A percentile compares a stretch with the other conserved stretches of the same genome.
Conservation (phyloP, 2,888 invertebrate genomes). For the Drosophila mettleri region DNA sequence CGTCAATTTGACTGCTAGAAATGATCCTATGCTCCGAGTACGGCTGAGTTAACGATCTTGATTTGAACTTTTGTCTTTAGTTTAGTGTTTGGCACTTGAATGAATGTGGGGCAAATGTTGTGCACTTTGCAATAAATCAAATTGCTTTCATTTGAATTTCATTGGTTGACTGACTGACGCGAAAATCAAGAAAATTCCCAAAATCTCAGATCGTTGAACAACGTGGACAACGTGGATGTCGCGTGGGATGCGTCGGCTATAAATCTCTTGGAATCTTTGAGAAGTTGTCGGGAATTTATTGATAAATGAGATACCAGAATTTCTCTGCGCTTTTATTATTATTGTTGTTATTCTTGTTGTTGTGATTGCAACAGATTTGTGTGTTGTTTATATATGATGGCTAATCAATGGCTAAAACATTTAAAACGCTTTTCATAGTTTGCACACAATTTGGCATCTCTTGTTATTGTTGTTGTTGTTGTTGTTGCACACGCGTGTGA, state of each 20-base stretch:
- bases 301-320: constrained; percentile 32
- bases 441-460: constrained; percentile 49
- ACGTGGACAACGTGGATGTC: constrained; percentile 45
- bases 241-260: constrained; percentile 70
- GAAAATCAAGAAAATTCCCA: constrained; percentile 35
- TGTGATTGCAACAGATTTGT: constrained; percentile 49
- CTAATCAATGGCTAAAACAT: constrained; percentile 60
- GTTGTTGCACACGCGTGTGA: constrained; percentile 66
- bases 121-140: constrained; percentile 76
- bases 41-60: constrained; percentile 6
- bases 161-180: constrained; percentile 41
- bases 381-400: constrained; percentile 31
- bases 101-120: constrained; percentile 68
- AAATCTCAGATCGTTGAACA: constrained; percentile 14
- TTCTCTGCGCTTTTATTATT: constrained; percentile 36
- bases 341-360: constrained; percentile 36
- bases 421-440: constrained; percentile 64
- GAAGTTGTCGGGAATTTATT: constrained; percentile 43
- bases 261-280: constrained; percentile 53
- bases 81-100: constrained; percentile 36
- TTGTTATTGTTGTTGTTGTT: constrained; percentile 37
- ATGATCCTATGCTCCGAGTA: constrained; percentile 8
- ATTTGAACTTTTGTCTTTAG: constrained; percentile 17
- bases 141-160: constrained; percentile 55
- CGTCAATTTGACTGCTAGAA: constrained; percentile 55